Evolutionary conservation across 2,888 invertebrate species (phyloP), one percentile per base, ranked within the genome.

Genomic region (Polydrusus tereticollis): DNA sequence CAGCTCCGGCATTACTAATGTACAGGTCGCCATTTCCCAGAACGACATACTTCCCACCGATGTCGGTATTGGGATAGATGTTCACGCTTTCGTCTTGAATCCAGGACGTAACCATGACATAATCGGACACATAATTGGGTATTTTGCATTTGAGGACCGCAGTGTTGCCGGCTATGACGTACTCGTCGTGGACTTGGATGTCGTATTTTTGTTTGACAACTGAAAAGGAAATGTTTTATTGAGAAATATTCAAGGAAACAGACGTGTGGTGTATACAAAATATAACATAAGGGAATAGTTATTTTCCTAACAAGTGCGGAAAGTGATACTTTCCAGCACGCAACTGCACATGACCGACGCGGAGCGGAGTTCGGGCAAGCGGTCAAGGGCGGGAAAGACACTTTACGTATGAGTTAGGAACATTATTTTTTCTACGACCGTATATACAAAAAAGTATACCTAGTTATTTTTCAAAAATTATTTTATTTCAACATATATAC

Each of bases 21-120:
- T 94, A 94, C 76, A 96, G 87, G 78, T 95, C 94, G 14, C 96
- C 96, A 82, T 93, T 93, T 78, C 92, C 90, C 74, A 95, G 87
- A 60, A 94, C 90, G 77, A 92, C 91, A 85, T 93, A 93, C 84
- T 94, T 94, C 72, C 90, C 91, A 23, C 87, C 92, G 80, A 91
- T 91, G 83, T 92, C 92, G 45, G 91, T 91, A 80, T 91, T 91
- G 38, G 92, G 92, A 84, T 92, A 93, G 81, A 95, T 92, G 86
- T 92, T 93, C 87, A 93, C 89, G 78, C 90, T 90, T 68, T 92
- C 92, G 23, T 75, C 75, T 84, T 94, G 93, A 75, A 94, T 90
- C 97, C 97, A 98, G 64, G 96, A 94, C 33, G 95, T 95, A 74
- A 93, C 91, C 87, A 92, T 92, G 80, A 97, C 93, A 84, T 95